These are phyloP conservation scores for Onychomys leucogaster DNA, from an alignment of 2,797 vertebrate species.

Conservation along the genomic window DNA sequence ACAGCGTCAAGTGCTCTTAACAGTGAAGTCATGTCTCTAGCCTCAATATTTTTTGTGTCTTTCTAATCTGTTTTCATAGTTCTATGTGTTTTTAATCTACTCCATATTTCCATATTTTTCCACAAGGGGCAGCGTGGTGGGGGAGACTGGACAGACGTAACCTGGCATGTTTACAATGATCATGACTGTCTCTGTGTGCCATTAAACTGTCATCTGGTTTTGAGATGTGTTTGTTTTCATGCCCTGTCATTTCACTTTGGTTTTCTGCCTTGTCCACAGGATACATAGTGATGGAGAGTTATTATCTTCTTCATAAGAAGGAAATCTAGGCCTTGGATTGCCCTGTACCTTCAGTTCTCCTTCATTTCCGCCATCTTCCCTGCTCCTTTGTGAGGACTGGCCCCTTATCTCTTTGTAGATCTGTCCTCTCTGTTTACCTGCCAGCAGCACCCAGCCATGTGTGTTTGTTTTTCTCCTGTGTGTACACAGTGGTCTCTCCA, in stretches of 20 bases:
- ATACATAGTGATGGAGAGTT: background rate
- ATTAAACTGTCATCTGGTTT: background rate
- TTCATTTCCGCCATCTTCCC: constrained; percentile 83
- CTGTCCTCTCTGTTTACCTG: constrained; percentile 85
- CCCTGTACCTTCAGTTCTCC: constrained; percentile 79
- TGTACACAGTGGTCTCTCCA: constrained; percentile 85
- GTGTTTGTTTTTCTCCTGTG: constrained; percentile 88
- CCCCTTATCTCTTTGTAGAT: constrained; percentile 83
- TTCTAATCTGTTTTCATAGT: background rate
- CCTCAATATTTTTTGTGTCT: background rate
- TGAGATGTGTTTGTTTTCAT: constrained; percentile 45
- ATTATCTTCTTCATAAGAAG: background rate
- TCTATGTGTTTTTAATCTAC: background rate
- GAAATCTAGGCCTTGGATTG: constrained; percentile 13
- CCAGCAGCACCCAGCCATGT: constrained; percentile 75
- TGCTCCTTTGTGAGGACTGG: constrained; percentile 78
- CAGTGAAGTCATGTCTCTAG: background rate
- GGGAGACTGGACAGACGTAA: constrained; percentile 2
- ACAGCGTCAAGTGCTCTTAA: background rate
- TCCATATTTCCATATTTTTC: background rate
- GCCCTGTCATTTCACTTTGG: constrained; percentile 11
- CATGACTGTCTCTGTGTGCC: background rate
- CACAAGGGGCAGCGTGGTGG: background rate
- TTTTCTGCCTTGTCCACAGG: background rate
- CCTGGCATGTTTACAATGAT: background rate